Evolutionary conservation across 2,888 invertebrate species (phyloP).

Genomic region (Hirudinaria manillensis): DNA sequence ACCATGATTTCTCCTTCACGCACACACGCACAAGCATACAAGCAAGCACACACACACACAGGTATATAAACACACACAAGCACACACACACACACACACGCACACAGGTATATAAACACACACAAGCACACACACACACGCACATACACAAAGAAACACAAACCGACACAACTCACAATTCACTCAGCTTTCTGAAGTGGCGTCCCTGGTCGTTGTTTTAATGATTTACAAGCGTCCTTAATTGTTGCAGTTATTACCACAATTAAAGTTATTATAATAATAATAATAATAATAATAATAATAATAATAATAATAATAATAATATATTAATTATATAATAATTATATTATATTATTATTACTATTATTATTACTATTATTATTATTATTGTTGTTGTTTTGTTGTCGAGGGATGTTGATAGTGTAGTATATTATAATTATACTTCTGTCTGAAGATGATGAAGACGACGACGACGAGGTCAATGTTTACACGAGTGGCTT

Average conservation of each 20-base stretch:
- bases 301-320: too few species aligned
- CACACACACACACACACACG: slow-evolving; percentile 1
- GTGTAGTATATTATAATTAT: neutral
- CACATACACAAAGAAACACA: neutral
- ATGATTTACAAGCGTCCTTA: too few species aligned
- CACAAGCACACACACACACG: neutral
- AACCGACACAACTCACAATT: neutral
- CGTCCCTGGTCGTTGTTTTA: too few species aligned
- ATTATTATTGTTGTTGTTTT: too few species aligned
- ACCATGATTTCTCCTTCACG: neutral
- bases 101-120: neutral
- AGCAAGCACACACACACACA: neutral
- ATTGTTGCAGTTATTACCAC: too few species aligned
- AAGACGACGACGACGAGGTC: neutral
- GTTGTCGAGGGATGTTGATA: neutral
- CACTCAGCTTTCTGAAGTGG: too few species aligned
- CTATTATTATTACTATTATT: too few species aligned
- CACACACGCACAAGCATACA: neutral
- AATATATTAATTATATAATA: too few species aligned
- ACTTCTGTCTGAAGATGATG: neutral
- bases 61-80: neutral
- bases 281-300: too few species aligned
- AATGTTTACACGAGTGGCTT: neutral
- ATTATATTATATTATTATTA: too few species aligned
- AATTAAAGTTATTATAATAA: too few species aligned